Evolutionary conservation across 2,797 vertebrate genomes (phyloP).

Genomic region (Kryptopterus vitreolus): DNA sequence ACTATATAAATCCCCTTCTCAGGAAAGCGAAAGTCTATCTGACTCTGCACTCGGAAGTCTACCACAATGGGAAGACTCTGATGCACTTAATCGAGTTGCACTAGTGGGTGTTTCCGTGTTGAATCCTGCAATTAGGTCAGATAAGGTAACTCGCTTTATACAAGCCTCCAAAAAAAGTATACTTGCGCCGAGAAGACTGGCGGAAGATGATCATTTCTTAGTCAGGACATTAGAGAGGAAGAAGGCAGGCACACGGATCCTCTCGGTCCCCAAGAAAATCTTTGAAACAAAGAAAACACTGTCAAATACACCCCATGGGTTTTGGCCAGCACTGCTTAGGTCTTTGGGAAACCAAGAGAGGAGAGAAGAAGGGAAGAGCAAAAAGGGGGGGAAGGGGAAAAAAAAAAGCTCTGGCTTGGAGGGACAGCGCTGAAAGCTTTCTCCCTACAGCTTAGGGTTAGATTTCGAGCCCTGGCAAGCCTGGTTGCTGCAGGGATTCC

Average conservation of each 20-base stretch:
- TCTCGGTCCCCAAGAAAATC: slow-evolving; percentile 19
- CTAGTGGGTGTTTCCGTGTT: not conserved
- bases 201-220: slow-evolving; percentile 13
- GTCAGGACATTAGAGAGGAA: slow-evolving; percentile 21
- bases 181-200: not conserved
- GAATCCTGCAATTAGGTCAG: not conserved
- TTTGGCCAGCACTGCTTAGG: slow-evolving; percentile 32
- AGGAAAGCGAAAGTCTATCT: not conserved
- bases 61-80: not conserved
- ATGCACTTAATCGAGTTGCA: not conserved
- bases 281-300: slow-evolving; percentile 34
- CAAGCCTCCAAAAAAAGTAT: not conserved
- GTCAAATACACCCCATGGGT: slow-evolving; percentile 15
- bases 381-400: too few relatives aligned
- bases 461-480: slow-evolving; percentile 52
- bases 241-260: slow-evolving; percentile 24
- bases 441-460: slow-evolving; percentile 41
- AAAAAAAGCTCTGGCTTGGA: slow-evolving; percentile 21
- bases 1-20: slow-evolving; percentile 6
- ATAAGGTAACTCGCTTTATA: not conserved
- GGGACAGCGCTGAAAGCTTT: slow-evolving; percentile 46
- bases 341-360: slow-evolving; percentile 46
- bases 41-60: not conserved
- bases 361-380: too few relatives aligned
- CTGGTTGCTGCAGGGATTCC: slow-evolving; percentile 42